These are phyloP conservation scores for Harpegnathos saltator DNA, from an alignment of 1,140 invertebrate species.

Conservation along the genomic window DNA sequence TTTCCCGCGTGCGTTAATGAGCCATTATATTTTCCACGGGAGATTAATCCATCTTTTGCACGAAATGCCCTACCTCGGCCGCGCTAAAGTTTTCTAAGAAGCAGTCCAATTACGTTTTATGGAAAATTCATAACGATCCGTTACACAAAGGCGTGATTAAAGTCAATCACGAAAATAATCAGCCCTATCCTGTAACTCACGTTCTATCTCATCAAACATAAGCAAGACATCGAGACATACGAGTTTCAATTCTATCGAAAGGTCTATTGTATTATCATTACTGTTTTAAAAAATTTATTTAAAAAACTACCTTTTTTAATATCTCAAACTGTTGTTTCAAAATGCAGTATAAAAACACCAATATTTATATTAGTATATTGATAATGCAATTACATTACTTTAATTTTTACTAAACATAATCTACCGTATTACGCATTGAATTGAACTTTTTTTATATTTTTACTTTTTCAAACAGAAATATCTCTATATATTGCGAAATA, in stretches of 20 bases:
- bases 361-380: no score
- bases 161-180: constrained; percentile 14
- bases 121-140: constrained; percentile 27
- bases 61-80: constrained; percentile 7
- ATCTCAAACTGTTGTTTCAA: no score
- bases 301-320: no score
- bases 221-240: background rate
- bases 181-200: background rate
- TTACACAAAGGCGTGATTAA: constrained; percentile 34
- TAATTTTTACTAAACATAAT: no score
- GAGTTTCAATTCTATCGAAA: background rate
- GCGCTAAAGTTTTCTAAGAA: constrained; percentile 42
- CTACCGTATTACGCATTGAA: no score
- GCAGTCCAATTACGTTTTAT: constrained; percentile 38
- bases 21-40: constrained; percentile 59
- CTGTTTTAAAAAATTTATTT: no score
- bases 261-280: no score
- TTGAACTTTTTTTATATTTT: no score
- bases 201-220: constrained; percentile 25
- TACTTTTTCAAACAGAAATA: no score
- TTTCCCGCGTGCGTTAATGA: constrained; percentile 54
- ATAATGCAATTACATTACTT: no score
- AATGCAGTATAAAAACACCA: no score
- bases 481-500: no score
- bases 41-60: constrained; percentile 57